A percentile compares a stretch with the other conserved stretches of the same genome.
Conservation (phyloP, 1,140 invertebrate species). For the Reticulitermes speratus region DNA sequence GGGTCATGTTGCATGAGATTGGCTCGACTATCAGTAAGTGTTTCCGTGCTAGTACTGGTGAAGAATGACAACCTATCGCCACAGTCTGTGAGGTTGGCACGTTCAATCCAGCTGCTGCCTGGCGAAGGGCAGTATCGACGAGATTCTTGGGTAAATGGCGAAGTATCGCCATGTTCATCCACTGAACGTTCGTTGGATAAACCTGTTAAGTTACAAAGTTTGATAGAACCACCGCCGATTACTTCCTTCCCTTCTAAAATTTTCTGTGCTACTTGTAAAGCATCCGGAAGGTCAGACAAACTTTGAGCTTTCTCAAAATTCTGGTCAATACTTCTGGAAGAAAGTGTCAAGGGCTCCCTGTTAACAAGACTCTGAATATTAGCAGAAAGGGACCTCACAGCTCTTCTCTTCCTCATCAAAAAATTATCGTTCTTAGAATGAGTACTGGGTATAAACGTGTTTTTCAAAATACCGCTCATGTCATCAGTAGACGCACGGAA, state of each 20-base stretch:
- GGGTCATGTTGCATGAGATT: slow-evolving; percentile 22
- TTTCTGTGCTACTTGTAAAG: slow-evolving; percentile 37
- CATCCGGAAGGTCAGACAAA: slow-evolving; percentile 42
- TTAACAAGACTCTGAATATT: slow-evolving; percentile 72
- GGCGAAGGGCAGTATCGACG: slow-evolving; percentile 2
- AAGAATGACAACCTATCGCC: background rate
- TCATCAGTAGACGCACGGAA: slow-evolving; percentile 32
- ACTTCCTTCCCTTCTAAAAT: slow-evolving; percentile 36
- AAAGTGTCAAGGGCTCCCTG: slow-evolving; percentile 34
- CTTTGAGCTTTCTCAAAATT: slow-evolving; percentile 46
- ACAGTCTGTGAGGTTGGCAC: slow-evolving; percentile 32
- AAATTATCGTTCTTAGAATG: slow-evolving; percentile 31
- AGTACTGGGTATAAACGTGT: background rate
- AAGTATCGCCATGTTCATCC: background rate
- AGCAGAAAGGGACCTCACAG: slow-evolving; percentile 74
- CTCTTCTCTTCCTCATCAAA: slow-evolving; percentile 65
- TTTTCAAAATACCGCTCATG: background rate
- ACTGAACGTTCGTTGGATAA: background rate
- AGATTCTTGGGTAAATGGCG: background rate
- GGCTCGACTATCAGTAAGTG: slow-evolving; percentile 38
- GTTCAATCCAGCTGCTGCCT: slow-evolving; percentile 40
- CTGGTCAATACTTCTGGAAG: slow-evolving; percentile 34
- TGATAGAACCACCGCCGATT: slow-evolving; percentile 29
- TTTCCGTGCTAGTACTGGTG: slow-evolving; percentile 39
- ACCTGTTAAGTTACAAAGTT: background rate